Base-by-base conservation (phyloP, 2,113 vertebrate species). In the Rhinolophus ferrumequinum region DNA sequence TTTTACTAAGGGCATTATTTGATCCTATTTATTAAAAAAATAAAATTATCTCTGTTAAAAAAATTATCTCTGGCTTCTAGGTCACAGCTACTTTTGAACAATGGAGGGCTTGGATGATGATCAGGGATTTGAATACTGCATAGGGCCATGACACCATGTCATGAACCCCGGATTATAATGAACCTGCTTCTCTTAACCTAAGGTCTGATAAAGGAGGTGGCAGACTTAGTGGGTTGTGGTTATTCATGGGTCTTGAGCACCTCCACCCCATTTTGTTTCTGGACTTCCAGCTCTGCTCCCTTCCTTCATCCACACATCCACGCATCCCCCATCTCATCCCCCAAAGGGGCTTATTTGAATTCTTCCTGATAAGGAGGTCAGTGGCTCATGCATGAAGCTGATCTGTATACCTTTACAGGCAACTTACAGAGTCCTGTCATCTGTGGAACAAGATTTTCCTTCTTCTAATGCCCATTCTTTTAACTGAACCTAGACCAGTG, bases 321-420 rank as follows among this genome's bases (percentile, higher is more conserved):
- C 5, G 24, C 35, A 70, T 0, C 8, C n/a, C 41, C 16, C 58
- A 9, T 26, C 52, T 35, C 1, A 41, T 7, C 66, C n/a, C 21
- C 21, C 6, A 8, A 50, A 62, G 28, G 28, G 10, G 1, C 28
- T 26, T 54, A 66, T 26, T 38, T 6, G n/a, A 47, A 41, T 14
- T 41, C 54, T 72, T 84, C 72, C 64, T 5, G 0, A 8, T 11
- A 10, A 16, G 50, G n/a, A 58, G 62, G 8, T 22, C 38, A 28
- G 0, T 8, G 30, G n/a, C 47, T 14, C 50, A 8, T 0, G 1
- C 24, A 9, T 5, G 44, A 6, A 19, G 10, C 62, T 4, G 0
- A 72, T 8, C 35, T 21, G 13, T 44, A 76, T 35, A n/a, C 58
- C 73, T 60, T 67, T 58, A 26, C 4, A 69, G 50, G 73, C 73